These are phyloP conservation scores for Achroia grisella DNA, from an alignment of 1,140 invertebrate genomes.

Conservation along the genomic window DNA sequence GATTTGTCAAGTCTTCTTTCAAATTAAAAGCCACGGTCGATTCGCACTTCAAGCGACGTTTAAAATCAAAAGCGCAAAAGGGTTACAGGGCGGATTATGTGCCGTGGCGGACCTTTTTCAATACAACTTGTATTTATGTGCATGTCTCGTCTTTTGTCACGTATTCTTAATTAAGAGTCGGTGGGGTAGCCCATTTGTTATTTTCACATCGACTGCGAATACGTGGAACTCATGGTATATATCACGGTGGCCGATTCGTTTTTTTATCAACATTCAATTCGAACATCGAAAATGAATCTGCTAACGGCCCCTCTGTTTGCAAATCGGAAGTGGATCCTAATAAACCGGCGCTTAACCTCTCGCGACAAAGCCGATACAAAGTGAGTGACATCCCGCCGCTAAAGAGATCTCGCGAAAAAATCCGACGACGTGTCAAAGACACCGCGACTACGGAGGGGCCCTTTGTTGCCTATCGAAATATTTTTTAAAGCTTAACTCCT, in stretches of 20 bases:
- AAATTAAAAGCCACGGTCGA: conserved; percentile 63
- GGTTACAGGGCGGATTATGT: conserved; percentile 57
- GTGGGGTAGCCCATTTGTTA: conserved; percentile 57
- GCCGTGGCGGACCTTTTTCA: conserved; percentile 56
- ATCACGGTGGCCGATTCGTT: conserved; percentile 1
- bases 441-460: conserved; percentile 52
- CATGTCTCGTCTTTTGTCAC: conserved; percentile 74
- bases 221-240: conserved; percentile 17
- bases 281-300: conserved; percentile 36
- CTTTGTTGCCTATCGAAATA: conserved; percentile 69
- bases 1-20: conserved; percentile 66
- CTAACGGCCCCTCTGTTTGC: conserved; percentile 51
- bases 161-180: conserved; percentile 74
- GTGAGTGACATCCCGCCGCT: conserved; percentile 63
- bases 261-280: conserved; percentile 7
- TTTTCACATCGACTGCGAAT: conserved; percentile 64
- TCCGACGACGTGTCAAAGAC: conserved; percentile 69
- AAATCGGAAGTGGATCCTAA: conserved; percentile 61
- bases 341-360: conserved; percentile 68
- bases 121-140: conserved; percentile 62
- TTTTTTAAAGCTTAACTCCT: conserved; percentile 73
- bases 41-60: conserved; percentile 63
- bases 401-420: conserved; percentile 67
- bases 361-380: conserved; percentile 67
- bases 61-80: conserved; percentile 72